Evolutionary conservation across 2,888 invertebrate genomes (phyloP), one percentile per base, ranked within the genome.

Genomic region (Phania funesta): DNA sequence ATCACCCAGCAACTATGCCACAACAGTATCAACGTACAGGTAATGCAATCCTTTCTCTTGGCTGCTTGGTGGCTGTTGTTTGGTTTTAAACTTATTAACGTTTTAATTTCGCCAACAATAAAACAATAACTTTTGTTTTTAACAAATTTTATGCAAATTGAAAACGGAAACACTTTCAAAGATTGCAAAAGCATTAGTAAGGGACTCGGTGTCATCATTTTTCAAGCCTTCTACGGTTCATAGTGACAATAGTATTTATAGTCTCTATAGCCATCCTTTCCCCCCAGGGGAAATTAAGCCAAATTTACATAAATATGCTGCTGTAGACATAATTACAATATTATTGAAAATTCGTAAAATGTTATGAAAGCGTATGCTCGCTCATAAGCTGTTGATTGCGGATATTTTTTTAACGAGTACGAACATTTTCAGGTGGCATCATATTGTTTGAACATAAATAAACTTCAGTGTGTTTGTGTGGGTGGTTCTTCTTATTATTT

Each of bases 71-170:
- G 64, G n/a, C n/a, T 60, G 41, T 41, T 26, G 48, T 73, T 44
- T 48, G 52, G 24, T 41, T 41, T 48, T 65, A 75, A 78, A 85
- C 87, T 89, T 86, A 89, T 87, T 89, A 88, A 87, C 86, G 87
- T 85, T 82, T 71, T 84, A 84, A 85, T 84, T 83, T 76, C 56
- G 70, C 65, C 77, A 83, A 84, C 86, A 86, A 86, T 71, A 64
- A 70, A 68, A 75, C 79, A 83, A 81, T 75, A 80, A 78, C 58
- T 60, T 67, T 74, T 77, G 73, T 56, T 77, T 73, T 64, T 85
- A 87, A 86, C 87, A 86, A 87, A 89, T 87, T 89, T 89, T 90
- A 90, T 90, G 90, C 88, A 90, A 90, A 90, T 90, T 89, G 88
- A 86, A 87, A 89, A 87, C 87, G 90, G 89, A 90, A 90, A 88